A percentile compares a stretch with the other conserved stretches of the same genome.
phyloP scores from a whole-genome alignment of 2,888 invertebrate species.

The Mamestra brassicae region DNA sequence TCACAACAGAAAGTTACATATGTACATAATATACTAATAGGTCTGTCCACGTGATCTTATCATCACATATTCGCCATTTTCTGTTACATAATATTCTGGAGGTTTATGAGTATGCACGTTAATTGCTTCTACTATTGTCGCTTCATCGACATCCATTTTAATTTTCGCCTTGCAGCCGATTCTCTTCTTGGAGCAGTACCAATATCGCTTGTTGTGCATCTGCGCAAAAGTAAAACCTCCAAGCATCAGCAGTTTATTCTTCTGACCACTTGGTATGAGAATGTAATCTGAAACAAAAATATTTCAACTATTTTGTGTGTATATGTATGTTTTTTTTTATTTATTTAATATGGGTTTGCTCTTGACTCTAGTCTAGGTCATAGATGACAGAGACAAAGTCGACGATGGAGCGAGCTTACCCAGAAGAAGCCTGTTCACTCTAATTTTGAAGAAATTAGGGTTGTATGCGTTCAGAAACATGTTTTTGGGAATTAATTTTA shows the following conservation, averaged over 20 bases:
- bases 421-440: too few species aligned
- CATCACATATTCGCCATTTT: not conserved
- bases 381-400: too few species aligned
- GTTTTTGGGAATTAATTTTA: too few species aligned
- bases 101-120: conserved; percentile 1
- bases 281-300: not conserved
- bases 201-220: not conserved
- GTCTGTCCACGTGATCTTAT: not conserved
- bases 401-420: too few species aligned
- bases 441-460: too few species aligned
- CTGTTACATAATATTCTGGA: not conserved
- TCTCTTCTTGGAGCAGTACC: conserved; percentile 23
- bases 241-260: conserved; percentile 2
- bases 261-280: not conserved
- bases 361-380: too few species aligned
- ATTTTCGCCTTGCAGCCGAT: conserved; percentile 65
- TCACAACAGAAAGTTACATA: not conserved
- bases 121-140: not conserved
- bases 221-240: not conserved
- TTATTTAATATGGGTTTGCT: too few species aligned
- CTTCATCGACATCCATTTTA: conserved; percentile 43
- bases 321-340: not conserved
- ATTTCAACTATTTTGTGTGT: not conserved
- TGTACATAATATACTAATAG: not conserved
- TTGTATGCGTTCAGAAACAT: too few species aligned